These are phyloP conservation scores for Chionodraco myersi DNA, from an alignment of 2,113 vertebrate species.

Conservation along the genomic window DNA sequence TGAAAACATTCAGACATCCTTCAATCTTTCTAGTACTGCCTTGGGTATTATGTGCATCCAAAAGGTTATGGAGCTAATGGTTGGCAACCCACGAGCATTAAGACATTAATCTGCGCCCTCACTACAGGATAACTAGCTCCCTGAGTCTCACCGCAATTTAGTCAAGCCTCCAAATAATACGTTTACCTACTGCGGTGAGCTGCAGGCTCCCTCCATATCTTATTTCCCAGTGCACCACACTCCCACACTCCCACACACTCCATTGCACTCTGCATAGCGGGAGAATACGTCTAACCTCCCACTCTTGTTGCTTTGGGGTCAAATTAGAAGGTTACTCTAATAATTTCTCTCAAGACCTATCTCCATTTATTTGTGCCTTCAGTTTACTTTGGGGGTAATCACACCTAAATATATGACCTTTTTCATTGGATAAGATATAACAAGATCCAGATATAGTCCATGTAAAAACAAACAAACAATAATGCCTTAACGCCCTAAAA, in stretches of 20 bases:
- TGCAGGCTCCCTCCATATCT: conserved; percentile 58
- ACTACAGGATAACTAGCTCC: conserved; percentile 72
- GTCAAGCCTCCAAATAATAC: conserved; percentile 62
- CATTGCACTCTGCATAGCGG: conserved; percentile 22
- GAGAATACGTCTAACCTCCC: conserved; percentile 58
- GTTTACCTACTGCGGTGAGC: conserved; percentile 62
- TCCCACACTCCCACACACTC: conserved; percentile 51
- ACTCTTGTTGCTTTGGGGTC: conserved; percentile 55
- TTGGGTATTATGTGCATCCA: conserved; percentile 15
- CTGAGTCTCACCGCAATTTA: conserved; percentile 79
- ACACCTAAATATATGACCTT: conserved; percentile 9
- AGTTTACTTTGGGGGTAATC: conserved; percentile 8
- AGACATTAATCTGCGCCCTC: conserved; percentile 67
- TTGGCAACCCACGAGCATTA: conserved; percentile 47
- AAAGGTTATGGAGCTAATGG: conserved; percentile 56
- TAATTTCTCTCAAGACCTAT: neutral
- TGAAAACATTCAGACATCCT: conserved; percentile 25
- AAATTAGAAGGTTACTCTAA: conserved; percentile 40
- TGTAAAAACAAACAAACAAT: neutral
- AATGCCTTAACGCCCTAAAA: neutral
- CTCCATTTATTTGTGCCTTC: neutral
- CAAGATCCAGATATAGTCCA: conserved; percentile 2
- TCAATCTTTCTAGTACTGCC: conserved; percentile 22
- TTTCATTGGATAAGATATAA: conserved; percentile 24
- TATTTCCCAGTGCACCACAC: conserved; percentile 72